phyloP scores from a whole-genome alignment of 2,888 invertebrate species.

The Teinopalpus imperialis region DNA sequence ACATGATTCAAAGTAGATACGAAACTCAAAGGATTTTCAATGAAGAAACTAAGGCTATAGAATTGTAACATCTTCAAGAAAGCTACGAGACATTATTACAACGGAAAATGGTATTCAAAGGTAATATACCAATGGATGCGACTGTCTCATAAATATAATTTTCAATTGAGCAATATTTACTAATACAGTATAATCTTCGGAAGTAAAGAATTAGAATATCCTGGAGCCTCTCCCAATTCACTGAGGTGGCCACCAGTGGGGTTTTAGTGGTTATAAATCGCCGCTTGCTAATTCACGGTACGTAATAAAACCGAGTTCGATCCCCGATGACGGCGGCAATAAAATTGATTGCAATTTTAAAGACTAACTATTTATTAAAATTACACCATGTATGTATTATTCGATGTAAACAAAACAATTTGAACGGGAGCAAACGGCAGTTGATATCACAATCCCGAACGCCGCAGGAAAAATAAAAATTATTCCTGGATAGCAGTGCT shows the following conservation, averaged over 20 bases:
- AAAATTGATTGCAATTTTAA: no score
- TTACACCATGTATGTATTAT: background rate
- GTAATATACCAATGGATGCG: conserved; percentile 1
- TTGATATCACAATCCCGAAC: conserved; percentile 22
- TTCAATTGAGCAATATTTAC: background rate
- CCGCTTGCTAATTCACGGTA: no score
- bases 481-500: conserved; percentile 27
- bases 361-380: no score
- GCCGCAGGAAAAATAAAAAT: conserved; percentile 26
- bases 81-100: conserved; percentile 21
- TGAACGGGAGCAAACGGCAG: conserved; percentile 3
- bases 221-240: no score
- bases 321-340: no score
- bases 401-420: conserved; percentile 12
- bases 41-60: conserved; percentile 18
- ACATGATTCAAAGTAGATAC: conserved; percentile 24
- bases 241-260: no score
- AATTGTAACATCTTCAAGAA: conserved; percentile 24
- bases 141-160: conserved; percentile 9
- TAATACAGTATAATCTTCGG: background rate
- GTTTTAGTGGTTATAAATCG: no score
- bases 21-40: conserved; percentile 21
- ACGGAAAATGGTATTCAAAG: conserved; percentile 19
- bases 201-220: no score
- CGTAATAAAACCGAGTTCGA: no score